Base-by-base conservation (phyloP, 1,140 invertebrate species). In the Lepidurus apus region DNA sequence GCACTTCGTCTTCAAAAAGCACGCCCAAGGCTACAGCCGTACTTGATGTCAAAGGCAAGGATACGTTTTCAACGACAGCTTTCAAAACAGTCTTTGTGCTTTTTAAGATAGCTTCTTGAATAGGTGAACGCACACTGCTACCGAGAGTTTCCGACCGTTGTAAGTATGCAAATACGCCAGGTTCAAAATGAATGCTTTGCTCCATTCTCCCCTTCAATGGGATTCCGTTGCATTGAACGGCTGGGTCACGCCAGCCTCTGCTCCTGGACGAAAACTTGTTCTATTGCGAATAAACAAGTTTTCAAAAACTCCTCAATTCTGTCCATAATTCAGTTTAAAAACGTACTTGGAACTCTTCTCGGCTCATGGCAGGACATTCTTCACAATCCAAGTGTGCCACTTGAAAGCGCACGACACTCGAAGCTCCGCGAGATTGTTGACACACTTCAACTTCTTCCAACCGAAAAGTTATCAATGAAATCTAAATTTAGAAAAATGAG, bases 291-390 rank as follows among this genome's bases (percentile, higher is more conserved):
- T 43, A 21, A 42, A 7, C 42, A 24, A 79, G 11, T 43, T 43
- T 53, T 76, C 45, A 43, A 26, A 76, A 26, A 77, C 75, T 65
- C 17, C 43, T 24, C 42, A 76, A 26, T 17, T 74, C 17, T 21
- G 21, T 21, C 17, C 10, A 82, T 26, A 73, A 65, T 75, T 26
- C n/a, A 13, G 8, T 74, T 80, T 78, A 47, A 10, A 26, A 80
- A 82, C 82, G 86, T 85, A 95, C 93, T 91, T 96, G 95, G 87
- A 98, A 93, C 86, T 97, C 95, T 83, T 97, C 95, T 91, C 94
- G 96, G 5, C 92, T 91, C 83, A 97, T 95, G 74, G 93, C 91
- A 8, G 90, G 89, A 84, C 93, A 95, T 84, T 97, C 94, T 81
- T 95, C 91, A 75, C 89, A 90, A 13, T 86, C 87, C 9, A 97